Conservation (phyloP, 1,140 invertebrate genomes). For the Mercenaria mercenaria region DNA sequence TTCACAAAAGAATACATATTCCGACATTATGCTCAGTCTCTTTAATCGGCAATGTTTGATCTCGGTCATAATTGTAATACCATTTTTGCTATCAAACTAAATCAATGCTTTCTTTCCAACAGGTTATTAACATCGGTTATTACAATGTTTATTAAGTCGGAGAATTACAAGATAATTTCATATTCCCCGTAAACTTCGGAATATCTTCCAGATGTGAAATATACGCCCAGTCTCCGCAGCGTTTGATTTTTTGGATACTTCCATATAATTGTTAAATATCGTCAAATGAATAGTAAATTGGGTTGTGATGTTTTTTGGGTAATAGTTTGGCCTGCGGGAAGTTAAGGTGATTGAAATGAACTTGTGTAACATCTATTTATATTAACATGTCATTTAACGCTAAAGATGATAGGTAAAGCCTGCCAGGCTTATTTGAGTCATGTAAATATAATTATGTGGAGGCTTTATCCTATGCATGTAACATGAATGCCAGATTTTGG, state of each 20-base stretch:
- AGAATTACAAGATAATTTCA: constrained; percentile 39
- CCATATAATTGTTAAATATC: constrained; percentile 37
- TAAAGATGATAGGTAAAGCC: constrained; percentile 4
- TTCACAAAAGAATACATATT: background rate
- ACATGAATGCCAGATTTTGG: background rate
- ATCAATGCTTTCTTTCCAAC: constrained; percentile 1
- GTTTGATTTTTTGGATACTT: constrained; percentile 44
- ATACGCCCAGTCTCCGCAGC: constrained; percentile 23
- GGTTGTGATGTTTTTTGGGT: constrained; percentile 19
- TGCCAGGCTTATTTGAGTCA: constrained; percentile 8
- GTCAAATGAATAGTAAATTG: constrained; percentile 31
- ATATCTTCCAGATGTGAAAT: constrained; percentile 24
- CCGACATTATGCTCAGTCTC: background rate
- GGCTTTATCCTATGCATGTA: background rate
- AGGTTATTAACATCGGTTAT: constrained; percentile 30
- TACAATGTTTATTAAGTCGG: constrained; percentile 3
- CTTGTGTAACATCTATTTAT: background rate
- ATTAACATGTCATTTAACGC: constrained; percentile 24
- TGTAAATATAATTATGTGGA: background rate
- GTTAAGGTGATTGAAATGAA: constrained; percentile 26
- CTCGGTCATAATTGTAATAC: background rate
- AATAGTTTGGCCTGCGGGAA: constrained; percentile 4
- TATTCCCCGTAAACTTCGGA: background rate
- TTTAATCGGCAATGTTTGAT: background rate
- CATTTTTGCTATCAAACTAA: constrained; percentile 1